Base-by-base conservation (phyloP, 2,113 vertebrate genomes). In the Clarias magur region DNA sequence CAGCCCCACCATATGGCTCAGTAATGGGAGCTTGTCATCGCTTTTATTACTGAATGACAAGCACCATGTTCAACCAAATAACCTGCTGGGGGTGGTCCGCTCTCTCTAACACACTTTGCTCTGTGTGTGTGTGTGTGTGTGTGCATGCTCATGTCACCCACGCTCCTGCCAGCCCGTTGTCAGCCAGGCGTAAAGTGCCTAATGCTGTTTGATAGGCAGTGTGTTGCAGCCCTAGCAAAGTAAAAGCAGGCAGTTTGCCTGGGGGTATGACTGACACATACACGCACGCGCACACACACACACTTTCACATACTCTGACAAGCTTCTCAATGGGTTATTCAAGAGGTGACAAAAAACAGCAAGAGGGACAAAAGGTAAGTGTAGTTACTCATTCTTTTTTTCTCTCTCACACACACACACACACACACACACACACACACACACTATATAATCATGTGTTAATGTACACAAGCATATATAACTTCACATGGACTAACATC, bases 161-260 rank as follows among this genome's bases (percentile, higher is more conserved):
- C 30, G 92, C 73, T 95, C 96, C 94, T 93, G 86, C 90, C 93
- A 91, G 91, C 84, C 93, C 95, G 95, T 96, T 91, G 94, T 94
- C 93, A 94, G 59, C 92, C 90, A 94, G 93, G 93, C 89, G 73
- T 86, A 87, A 92, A 95, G 90, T 86, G 34, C 92, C 89, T 97
- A 95, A 97, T 96, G 96, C 96, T 93, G 91, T 96, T 96, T 96
- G 94, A 95, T 95, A 95, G 92, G 86, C 94, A 94, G 93, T 93
- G 86, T 94, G 92, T 94, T 92, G 87, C 65, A 83, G 88, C 86
- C 42, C 34, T 95, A 92, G 90, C 93, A 93, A 92, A 92, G 92
- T 93, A 96, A 94, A 93, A 93, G 91, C 90, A 79, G 68, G 87
- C 90, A 90, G 94, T 91, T 94, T 93, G 93, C 95, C 92, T 94